A percentile compares a stretch with the other conserved stretches of the same genome.
Conservation (phyloP, 2,113 vertebrate species). For the Coreoperca whiteheadi region DNA sequence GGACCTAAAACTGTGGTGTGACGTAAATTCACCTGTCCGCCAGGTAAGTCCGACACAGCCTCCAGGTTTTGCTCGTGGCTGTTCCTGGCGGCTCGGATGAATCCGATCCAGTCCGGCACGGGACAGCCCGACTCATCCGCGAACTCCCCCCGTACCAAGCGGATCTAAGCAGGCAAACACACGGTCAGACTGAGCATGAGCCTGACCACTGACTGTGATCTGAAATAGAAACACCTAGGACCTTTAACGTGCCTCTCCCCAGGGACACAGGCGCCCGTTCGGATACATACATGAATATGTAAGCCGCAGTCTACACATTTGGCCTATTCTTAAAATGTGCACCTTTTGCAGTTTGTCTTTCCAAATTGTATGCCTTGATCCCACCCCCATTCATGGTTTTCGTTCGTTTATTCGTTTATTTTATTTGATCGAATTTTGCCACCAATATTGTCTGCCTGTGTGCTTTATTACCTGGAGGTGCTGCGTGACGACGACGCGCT, state of each 20-base stretch:
- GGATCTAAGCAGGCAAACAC: conserved; percentile 83
- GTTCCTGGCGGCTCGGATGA: conserved; percentile 95
- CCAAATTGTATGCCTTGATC: fast-evolving
- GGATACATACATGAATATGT: neutral
- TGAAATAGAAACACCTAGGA: neutral
- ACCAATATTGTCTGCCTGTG: neutral
- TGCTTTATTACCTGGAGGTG: conserved; percentile 49
- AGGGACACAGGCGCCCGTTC: neutral
- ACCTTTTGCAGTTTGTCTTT: fast-evolving
- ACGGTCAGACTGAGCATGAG: neutral
- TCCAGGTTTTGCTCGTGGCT: conserved; percentile 96
- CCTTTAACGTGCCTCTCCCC: neutral
- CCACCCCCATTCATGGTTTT: fast-evolving
- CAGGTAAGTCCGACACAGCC: conserved; percentile 94
- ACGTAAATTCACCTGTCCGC: conserved; percentile 91
- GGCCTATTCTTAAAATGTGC: neutral
- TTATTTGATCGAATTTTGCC: neutral
- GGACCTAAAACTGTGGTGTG: neutral
- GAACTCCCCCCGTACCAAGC: conserved; percentile 92
- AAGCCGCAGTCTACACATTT: neutral
- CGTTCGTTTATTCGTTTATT: neutral
- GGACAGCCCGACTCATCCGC: conserved; percentile 94
- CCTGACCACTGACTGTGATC: fast-evolving
- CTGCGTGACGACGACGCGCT: conserved; percentile 49
- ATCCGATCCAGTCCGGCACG: conserved; percentile 94